These are phyloP conservation scores for Tetramorium bicarinatum DNA, from an alignment of 2,888 invertebrate genomes.

Conservation along the genomic window DNA sequence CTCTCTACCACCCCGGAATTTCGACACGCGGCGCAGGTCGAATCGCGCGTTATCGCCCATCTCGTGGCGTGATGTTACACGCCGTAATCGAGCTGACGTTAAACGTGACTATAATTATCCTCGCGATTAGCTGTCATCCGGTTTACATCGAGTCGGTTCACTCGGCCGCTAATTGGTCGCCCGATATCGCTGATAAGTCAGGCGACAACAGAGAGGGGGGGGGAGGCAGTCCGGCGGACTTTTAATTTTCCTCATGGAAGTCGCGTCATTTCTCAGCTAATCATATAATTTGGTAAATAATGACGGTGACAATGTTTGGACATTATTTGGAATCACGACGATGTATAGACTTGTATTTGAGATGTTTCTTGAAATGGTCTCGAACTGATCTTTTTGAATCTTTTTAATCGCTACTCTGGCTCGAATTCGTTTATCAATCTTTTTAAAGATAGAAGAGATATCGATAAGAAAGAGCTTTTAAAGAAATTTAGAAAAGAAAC, in stretches of 20 bases:
- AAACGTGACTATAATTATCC: conserved; percentile 64
- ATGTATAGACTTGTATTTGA: not conserved
- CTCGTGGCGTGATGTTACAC: conserved; percentile 60
- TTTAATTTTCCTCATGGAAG: conserved; percentile 11
- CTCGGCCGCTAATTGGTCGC: conserved; percentile 57
- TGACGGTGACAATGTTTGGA: not conserved
- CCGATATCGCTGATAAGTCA: conserved; percentile 40
- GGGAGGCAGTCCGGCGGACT: not conserved
- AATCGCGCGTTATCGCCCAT: conserved; percentile 25
- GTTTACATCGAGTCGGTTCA: conserved; percentile 55
- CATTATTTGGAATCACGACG: not conserved
- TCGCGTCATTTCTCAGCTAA: not conserved
- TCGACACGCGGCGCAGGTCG: not conserved
- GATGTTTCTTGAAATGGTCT: not conserved
- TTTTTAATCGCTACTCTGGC: not conserved
- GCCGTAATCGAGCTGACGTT: conserved; percentile 60
- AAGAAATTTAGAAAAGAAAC: not conserved
- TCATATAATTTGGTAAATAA: not conserved
- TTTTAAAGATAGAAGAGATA: not conserved
- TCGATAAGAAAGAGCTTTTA: not conserved
- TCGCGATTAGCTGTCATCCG: conserved; percentile 64
- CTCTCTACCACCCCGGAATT: not conserved
- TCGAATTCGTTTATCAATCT: not conserved
- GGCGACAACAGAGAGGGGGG: not conserved
- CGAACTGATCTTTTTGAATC: not conserved